phyloP scores from a whole-genome alignment of 2,797 vertebrate genomes.

The Sebastes vulpes region DNA sequence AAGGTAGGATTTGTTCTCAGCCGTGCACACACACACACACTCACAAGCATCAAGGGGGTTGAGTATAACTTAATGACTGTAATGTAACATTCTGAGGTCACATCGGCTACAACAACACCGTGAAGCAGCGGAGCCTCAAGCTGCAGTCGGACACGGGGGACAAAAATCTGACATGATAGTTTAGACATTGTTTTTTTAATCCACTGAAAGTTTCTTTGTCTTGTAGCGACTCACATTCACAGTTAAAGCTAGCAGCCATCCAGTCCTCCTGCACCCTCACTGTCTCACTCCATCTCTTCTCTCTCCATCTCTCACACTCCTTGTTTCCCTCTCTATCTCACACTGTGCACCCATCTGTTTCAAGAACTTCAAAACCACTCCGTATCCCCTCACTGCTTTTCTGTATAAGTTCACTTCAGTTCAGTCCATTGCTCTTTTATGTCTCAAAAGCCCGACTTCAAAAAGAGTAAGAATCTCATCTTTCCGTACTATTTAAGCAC shows the following conservation, averaged over 20 bases:
- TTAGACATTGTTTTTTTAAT: background rate
- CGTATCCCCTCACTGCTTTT: constrained; percentile 31
- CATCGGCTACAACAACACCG: background rate
- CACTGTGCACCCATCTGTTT: constrained; percentile 81
- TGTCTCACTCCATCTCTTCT: constrained; percentile 43
- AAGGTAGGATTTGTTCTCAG: constrained; percentile 4
- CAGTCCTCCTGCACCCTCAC: constrained; percentile 8
- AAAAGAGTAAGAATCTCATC: constrained; percentile 23
- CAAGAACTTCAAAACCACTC: constrained; percentile 64
- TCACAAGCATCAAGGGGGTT: background rate
- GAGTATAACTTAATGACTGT: background rate
- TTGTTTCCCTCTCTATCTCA: constrained; percentile 56
- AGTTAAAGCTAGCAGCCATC: constrained; percentile 23
- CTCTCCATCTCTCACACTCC: constrained; percentile 39
- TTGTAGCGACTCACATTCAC: background rate
- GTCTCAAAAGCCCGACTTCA: constrained; percentile 43
- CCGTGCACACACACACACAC: background rate
- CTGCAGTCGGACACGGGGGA: background rate
- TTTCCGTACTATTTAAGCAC: constrained; percentile 13
- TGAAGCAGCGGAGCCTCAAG: background rate
- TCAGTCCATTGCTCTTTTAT: constrained; percentile 50
- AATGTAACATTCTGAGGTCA: constrained; percentile 3
- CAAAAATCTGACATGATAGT: background rate
- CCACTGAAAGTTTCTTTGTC: constrained; percentile 7
- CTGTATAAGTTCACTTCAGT: constrained; percentile 33